Evolutionary conservation across 2,797 vertebrate genomes (phyloP).

Genomic region (Rhodeus uyekii): DNA sequence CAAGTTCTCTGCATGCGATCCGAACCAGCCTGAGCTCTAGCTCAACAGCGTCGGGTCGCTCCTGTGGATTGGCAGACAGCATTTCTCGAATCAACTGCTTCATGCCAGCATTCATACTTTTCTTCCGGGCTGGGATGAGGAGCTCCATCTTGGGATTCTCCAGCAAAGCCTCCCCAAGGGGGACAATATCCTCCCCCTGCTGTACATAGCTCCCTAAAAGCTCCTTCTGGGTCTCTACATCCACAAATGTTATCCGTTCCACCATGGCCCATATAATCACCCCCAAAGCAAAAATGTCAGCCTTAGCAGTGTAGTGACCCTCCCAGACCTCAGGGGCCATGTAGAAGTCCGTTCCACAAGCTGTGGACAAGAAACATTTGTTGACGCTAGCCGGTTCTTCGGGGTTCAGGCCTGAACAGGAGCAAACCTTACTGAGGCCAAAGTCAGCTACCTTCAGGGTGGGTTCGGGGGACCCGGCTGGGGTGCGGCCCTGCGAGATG

Average conservation of each 20-base stretch:
- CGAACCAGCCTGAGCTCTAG: conserved; percentile 92
- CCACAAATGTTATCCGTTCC: conserved; percentile 94
- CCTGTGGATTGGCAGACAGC: conserved; percentile 95
- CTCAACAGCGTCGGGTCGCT: conserved; percentile 91
- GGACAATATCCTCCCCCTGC: conserved; percentile 90
- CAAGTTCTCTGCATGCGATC: conserved; percentile 93
- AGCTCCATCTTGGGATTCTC: conserved; percentile 98
- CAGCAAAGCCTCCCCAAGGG: conserved; percentile 91
- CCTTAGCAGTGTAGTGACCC: conserved; percentile 96
- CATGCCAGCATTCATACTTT: conserved; percentile 93
- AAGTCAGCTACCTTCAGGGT: conserved; percentile 98
- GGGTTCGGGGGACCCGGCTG: conserved; percentile 82
- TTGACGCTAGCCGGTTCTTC: conserved; percentile 93
- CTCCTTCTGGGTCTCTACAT: conserved; percentile 93
- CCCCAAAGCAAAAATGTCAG: conserved; percentile 95
- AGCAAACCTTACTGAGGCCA: conserved; percentile 95
- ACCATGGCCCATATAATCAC: conserved; percentile 98
- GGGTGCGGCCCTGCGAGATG: conserved; percentile 84
- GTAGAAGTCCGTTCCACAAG: conserved; percentile 95
- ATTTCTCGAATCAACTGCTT: conserved; percentile 95
- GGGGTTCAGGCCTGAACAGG: conserved; percentile 85
- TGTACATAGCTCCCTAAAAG: conserved; percentile 92
- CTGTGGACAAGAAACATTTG: conserved; percentile 94
- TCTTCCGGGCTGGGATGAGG: conserved; percentile 91
- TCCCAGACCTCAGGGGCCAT: conserved; percentile 99